Percentiles rank a stretch among this genome's conserved stretches.
Evolutionary conservation across 2,888 invertebrate species (phyloP).

Genomic region (Pollenia amentaria): DNA sequence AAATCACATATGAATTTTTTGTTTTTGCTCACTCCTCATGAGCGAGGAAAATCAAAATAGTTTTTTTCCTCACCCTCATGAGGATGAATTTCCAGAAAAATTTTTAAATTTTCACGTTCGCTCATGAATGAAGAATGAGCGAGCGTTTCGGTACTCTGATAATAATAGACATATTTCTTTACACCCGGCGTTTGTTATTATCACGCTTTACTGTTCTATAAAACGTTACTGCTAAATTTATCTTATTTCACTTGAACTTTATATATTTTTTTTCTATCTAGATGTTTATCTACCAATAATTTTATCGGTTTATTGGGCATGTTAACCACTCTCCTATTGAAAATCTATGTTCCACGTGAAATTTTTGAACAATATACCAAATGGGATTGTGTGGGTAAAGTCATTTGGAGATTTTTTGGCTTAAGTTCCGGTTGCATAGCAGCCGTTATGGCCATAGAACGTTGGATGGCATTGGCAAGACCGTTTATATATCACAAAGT

Average conservation of each 20-base stretch:
- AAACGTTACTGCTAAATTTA: background rate
- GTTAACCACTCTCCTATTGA: slow-evolving; percentile 88
- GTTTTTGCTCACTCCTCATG: too few species aligned
- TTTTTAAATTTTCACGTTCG: too few species aligned
- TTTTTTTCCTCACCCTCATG: too few species aligned
- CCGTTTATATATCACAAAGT: slow-evolving; percentile 96
- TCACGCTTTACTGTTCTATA: too few species aligned
- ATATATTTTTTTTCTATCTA: slow-evolving; percentile 82
- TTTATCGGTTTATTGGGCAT: slow-evolving; percentile 92
- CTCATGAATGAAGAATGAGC: too few species aligned
- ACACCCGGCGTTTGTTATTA: too few species aligned
- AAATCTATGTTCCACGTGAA: slow-evolving; percentile 83
- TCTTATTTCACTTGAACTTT: background rate
- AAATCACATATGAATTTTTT: too few species aligned
- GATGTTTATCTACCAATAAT: slow-evolving; percentile 92
- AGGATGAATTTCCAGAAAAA: too few species aligned
- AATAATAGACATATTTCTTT: too few species aligned
- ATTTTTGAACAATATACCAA: slow-evolving; percentile 77
- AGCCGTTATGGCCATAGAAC: slow-evolving; percentile 94
- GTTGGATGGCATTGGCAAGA: slow-evolving; percentile 93
- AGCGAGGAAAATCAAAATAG: too few species aligned
- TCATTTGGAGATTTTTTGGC: slow-evolving; percentile 92
- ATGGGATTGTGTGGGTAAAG: slow-evolving; percentile 85
- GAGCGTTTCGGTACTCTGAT: too few species aligned
- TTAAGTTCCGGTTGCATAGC: slow-evolving; percentile 95